phyloP scores from a whole-genome alignment of 1,140 invertebrate genomes.

The Drosophila bocqueti region DNA sequence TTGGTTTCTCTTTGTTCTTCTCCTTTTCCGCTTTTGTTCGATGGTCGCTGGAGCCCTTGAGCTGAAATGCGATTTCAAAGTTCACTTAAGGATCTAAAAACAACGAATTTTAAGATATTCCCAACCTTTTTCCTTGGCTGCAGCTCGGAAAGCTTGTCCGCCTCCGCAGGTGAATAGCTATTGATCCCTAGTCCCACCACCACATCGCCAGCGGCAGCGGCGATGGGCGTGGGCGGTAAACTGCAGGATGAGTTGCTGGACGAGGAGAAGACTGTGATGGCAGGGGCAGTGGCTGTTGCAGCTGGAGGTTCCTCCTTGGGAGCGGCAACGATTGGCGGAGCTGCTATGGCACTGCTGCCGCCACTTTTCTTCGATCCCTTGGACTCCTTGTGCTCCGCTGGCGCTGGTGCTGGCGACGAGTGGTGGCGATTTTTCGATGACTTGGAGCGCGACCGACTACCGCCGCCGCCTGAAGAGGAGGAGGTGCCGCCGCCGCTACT shows the following conservation, averaged over 20 bases:
- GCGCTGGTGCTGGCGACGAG: constrained; percentile 50
- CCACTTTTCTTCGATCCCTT: constrained; percentile 57
- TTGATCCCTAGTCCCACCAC: constrained; percentile 16
- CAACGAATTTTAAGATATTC: background rate
- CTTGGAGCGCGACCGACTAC: constrained; percentile 78
- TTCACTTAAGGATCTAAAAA: background rate
- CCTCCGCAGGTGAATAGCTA: constrained; percentile 56
- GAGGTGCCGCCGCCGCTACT: constrained; percentile 30
- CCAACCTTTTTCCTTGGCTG: constrained; percentile 73
- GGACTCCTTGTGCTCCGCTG: constrained; percentile 56
- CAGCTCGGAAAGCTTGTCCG: constrained; percentile 41
- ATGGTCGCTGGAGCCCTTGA: constrained; percentile 60
- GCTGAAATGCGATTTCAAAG: constrained; percentile 21
- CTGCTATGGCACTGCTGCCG: constrained; percentile 39
- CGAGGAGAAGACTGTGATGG: constrained; percentile 73
- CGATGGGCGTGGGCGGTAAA: constrained; percentile 68
- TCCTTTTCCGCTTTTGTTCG: constrained; percentile 71
- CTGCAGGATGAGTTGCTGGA: constrained; percentile 81
- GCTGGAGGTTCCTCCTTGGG: constrained; percentile 45
- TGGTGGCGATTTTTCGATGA: constrained; percentile 75
- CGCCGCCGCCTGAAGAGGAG: constrained; percentile 23
- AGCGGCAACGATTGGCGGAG: constrained; percentile 19
- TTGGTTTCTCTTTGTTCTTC: constrained; percentile 59
- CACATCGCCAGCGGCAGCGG: constrained; percentile 15
- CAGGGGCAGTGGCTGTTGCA: constrained; percentile 9